Conservation (phyloP, 2,113 vertebrate species). For the Microcebus lehilahytsara region DNA sequence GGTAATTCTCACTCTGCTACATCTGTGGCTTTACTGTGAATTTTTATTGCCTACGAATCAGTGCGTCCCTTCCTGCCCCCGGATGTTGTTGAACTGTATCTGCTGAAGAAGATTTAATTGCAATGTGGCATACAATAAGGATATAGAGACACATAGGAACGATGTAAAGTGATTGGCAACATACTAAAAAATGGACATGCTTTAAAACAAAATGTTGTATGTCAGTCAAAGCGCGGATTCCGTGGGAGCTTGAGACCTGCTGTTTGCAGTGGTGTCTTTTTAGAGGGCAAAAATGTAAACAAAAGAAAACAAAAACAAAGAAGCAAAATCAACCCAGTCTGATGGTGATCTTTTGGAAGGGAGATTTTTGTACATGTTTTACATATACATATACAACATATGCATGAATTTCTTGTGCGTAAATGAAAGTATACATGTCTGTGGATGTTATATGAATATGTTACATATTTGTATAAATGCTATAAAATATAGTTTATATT, state of each 20-base stretch:
- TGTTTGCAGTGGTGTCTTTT: constrained; percentile 62
- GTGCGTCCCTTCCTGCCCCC: constrained; percentile 37
- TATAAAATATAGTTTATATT: not conserved
- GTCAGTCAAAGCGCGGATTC: constrained; percentile 43
- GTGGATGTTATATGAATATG: not conserved
- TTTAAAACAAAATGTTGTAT: constrained; percentile 38
- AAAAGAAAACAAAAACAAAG: constrained; percentile 45
- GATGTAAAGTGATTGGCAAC: constrained; percentile 41
- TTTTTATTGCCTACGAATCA: constrained; percentile 84
- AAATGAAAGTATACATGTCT: not conserved
- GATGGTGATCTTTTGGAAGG: constrained; percentile 3
- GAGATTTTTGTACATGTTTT: constrained; percentile 45
- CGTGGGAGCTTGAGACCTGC: not conserved
- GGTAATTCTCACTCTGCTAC: constrained; percentile 84
- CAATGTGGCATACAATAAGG: constrained; percentile 59
- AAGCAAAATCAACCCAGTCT: not conserved
- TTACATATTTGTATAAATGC: not conserved
- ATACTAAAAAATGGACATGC: not conserved
- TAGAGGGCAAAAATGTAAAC: constrained; percentile 17
- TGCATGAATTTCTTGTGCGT: not conserved
- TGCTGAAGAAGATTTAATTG: constrained; percentile 71
- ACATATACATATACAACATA: not conserved
- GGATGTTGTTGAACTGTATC: constrained; percentile 60
- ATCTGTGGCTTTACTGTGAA: constrained; percentile 83
- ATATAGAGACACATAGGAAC: constrained; percentile 45